Evolutionary conservation across 1,140 invertebrate genomes (phyloP), one percentile per base, ranked within the genome.

Genomic region (Nylanderia fulva): DNA sequence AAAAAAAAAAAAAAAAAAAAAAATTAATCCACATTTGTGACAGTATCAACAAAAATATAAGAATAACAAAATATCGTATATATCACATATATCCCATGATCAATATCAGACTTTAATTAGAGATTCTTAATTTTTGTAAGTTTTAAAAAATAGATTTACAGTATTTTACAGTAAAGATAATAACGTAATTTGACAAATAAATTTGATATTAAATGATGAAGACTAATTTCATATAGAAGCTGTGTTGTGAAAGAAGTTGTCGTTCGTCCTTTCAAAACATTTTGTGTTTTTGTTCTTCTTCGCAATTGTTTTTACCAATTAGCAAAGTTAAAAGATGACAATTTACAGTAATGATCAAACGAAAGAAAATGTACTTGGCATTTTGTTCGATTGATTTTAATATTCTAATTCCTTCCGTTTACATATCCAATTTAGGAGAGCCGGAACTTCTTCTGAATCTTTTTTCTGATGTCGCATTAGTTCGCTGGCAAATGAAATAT

Each of bases 341-440:
- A 82, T 45, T 42, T 18, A 21, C 9, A 33, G 13, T 42, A 71
- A 36, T 13, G 45, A 29, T 72, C 11, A 29, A 45, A 33, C 9
- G 27, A 58, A 42, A 58, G 11, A 69, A 21, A 33, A 36, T 29
- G 15, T n/a, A 42, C 39, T 39, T 24, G 58, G n/a, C 33, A 18
- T 64, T 13, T 3, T 64, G 18, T 58, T 69, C n/a, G 64, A 66
- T 54, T 33, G 29, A 82, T 82, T 60, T 80, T 69, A 21, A 18
- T 29, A 71, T 52, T n/a, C 18, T 24, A 11, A 11, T 48, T 71
- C 29, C 36, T 72, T 45, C 52, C 52, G 66, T 82, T 82, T 58
- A 72, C 77, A 33, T 82, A 82, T 72, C 66, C 36, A 58, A 72
- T 82, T 82, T 82, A 27, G 8, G 6, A 29, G 24, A 82, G n/a